These are phyloP conservation scores for Pao palembangensis DNA, from an alignment of 2,113 vertebrate species.

Conservation along the genomic window DNA sequence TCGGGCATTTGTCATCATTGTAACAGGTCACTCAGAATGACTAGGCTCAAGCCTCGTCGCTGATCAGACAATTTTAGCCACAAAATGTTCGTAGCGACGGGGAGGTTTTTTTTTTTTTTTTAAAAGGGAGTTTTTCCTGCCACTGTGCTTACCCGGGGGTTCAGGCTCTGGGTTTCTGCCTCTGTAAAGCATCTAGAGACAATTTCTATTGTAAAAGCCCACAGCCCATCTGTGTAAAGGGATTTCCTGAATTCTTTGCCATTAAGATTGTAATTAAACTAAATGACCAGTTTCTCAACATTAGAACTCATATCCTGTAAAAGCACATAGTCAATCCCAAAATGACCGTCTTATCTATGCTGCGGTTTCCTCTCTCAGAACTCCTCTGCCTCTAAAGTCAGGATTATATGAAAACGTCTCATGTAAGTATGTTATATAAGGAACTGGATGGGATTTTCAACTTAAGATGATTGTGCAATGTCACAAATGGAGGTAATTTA, in stretches of 20 bases:
- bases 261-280: constrained; percentile 41
- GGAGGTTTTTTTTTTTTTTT: too few relatives aligned
- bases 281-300: constrained; percentile 49
- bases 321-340: constrained; percentile 26
- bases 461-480: too few relatives aligned
- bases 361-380: constrained; percentile 49
- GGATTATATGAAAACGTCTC: constrained; percentile 18
- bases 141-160: too few relatives aligned
- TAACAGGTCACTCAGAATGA: constrained; percentile 29
- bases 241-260: constrained; percentile 44
- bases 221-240: constrained; percentile 28
- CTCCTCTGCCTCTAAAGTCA: constrained; percentile 23
- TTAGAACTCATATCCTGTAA: constrained; percentile 36
- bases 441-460: too few relatives aligned
- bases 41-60: constrained; percentile 14
- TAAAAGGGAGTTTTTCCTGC: too few relatives aligned
- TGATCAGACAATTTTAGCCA: constrained; percentile 26
- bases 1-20: constrained; percentile 36
- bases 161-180: too few relatives aligned
- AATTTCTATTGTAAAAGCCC: too few relatives aligned
- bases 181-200: too few relatives aligned
- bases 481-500: too few relatives aligned
- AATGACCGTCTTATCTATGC: constrained; percentile 48
- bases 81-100: constrained; percentile 9
- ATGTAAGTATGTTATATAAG: too few relatives aligned